A percentile compares a stretch with the other conserved stretches of the same genome.
Conservation (phyloP, 1,140 invertebrate species). For the Belonocnema kinseyi region DNA sequence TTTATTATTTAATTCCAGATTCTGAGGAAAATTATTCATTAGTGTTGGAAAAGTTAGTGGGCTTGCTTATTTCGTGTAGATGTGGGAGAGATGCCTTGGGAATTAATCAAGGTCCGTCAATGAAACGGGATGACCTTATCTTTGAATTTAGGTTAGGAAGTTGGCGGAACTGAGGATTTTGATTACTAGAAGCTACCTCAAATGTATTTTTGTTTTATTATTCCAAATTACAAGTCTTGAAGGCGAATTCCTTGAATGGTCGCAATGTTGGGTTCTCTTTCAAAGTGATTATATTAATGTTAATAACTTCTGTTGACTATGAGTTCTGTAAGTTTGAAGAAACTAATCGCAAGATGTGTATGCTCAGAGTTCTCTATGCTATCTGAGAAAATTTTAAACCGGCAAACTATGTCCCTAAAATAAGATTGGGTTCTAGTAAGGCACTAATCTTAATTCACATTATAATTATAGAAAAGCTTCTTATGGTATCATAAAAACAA, state of each 20-base stretch:
- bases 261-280: background rate
- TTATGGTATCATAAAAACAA: too few relatives aligned
- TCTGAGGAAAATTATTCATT: background rate
- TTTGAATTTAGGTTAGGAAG: slow-evolving; percentile 58
- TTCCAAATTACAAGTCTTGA: background rate
- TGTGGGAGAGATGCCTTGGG: background rate
- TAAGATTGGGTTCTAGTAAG: too few relatives aligned
- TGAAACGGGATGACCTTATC: slow-evolving; percentile 56
- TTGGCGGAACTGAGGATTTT: slow-evolving; percentile 59
- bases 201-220: slow-evolving; percentile 45
- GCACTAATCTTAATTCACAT: too few relatives aligned
- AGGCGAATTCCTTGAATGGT: slow-evolving; percentile 7
- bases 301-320: background rate
- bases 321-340: background rate
- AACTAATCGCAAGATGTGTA: background rate
- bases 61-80: background rate
- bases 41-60: background rate
- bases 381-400: background rate
- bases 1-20: background rate
- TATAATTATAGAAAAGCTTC: too few relatives aligned
- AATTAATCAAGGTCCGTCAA: slow-evolving; percentile 54
- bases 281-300: slow-evolving; percentile 8
- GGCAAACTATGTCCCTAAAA: too few relatives aligned
- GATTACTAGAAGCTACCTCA: slow-evolving; percentile 56
- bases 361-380: background rate